Percentiles rank a stretch among this genome's conserved stretches.
phyloP scores from a whole-genome alignment of 2,888 invertebrate species.

The Drosophila siamana region DNA sequence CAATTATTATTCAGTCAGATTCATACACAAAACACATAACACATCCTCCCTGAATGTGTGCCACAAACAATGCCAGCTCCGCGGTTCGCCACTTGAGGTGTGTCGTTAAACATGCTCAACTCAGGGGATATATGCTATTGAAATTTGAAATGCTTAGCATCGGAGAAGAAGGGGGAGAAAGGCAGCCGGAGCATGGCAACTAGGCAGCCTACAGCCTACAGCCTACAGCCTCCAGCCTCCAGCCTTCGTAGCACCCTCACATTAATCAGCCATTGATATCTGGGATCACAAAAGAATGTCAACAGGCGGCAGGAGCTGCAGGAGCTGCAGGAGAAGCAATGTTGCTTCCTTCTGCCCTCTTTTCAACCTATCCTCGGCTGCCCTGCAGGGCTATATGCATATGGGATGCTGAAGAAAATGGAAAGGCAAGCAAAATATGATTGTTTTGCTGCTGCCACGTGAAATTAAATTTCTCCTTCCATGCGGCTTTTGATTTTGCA shows the following conservation, averaged over 20 bases:
- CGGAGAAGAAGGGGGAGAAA: not conserved
- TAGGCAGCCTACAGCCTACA: too few relatives aligned
- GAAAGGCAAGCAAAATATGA: conserved; percentile 63
- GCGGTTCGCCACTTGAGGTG: conserved; percentile 9
- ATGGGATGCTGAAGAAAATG: conserved; percentile 15
- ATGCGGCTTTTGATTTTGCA: conserved; percentile 74
- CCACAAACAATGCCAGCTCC: conserved; percentile 32
- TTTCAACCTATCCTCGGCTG: not conserved
- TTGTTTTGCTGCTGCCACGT: conserved; percentile 65
- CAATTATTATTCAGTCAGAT: conserved; percentile 1
- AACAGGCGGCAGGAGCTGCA: conserved; percentile 44
- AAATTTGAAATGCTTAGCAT: conserved; percentile 44
- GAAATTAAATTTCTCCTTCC: conserved; percentile 68
- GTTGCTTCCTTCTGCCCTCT: not conserved
- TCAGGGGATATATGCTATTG: conserved; percentile 37
- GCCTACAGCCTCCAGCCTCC: too few relatives aligned
- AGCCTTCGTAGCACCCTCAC: conserved; percentile 25
- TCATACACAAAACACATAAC: not conserved
- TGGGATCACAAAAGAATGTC: conserved; percentile 52
- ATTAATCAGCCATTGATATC: conserved; percentile 79
- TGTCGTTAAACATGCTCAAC: conserved; percentile 12
- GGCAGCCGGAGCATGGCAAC: conserved; percentile 16
- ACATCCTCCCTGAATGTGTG: conserved; percentile 17
- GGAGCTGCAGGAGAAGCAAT: conserved; percentile 32
- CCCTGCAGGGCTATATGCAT: conserved; percentile 35